A percentile compares a stretch with the other conserved stretches of the same genome.
Conservation (phyloP, 2,797 vertebrate species). For the Alcedo atthis region DNA sequence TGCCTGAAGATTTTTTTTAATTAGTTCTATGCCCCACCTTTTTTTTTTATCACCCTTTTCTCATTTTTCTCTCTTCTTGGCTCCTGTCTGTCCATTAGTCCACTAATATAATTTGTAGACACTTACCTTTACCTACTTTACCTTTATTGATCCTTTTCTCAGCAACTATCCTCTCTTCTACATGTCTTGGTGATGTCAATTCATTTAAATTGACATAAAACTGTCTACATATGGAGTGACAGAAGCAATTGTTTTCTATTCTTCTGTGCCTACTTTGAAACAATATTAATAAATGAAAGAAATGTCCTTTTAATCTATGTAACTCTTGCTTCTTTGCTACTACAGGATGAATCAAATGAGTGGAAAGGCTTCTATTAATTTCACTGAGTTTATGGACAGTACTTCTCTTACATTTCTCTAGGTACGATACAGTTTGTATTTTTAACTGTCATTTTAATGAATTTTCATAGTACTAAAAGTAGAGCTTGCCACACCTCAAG, state of each 20-base stretch:
- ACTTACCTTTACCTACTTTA: not conserved
- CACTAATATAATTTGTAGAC: not conserved
- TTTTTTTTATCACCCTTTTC: not conserved
- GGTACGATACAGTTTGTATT: not conserved
- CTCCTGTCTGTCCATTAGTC: not conserved
- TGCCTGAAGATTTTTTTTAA: not conserved
- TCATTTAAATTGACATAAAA: not conserved
- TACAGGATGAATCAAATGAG: not conserved
- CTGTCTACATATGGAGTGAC: not conserved
- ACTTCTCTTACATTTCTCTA: not conserved
- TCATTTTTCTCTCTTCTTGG: not conserved
- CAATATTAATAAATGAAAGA: not conserved
- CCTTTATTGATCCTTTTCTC: not conserved
- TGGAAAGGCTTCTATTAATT: not conserved
- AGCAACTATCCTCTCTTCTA: not conserved
- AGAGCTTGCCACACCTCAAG: not conserved
- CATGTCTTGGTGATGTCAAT: not conserved
- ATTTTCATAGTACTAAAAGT: not conserved
- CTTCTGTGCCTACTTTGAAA: not conserved
- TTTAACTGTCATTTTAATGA: conserved; percentile 1
- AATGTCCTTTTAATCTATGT: not conserved
- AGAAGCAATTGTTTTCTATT: not conserved
- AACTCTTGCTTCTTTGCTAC: not conserved
- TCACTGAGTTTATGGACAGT: not conserved
- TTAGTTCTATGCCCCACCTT: not conserved